phyloP scores from a whole-genome alignment of 2,797 vertebrate species.

The Hybognathus amarus region DNA sequence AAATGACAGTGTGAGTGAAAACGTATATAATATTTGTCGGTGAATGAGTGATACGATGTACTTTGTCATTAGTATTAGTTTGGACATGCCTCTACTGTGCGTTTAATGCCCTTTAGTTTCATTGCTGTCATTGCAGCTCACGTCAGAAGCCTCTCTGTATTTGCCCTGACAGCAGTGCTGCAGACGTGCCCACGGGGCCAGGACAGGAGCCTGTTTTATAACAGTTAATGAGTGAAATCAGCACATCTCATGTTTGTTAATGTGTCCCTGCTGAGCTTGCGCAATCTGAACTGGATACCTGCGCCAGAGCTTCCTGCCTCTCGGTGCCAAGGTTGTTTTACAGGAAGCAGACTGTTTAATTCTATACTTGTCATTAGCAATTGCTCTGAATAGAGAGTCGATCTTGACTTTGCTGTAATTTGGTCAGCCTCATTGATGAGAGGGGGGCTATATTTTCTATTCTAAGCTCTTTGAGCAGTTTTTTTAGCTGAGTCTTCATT shows the following conservation, averaged over 20 bases:
- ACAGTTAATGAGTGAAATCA: conserved; percentile 53
- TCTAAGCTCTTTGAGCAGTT: background rate
- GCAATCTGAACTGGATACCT: conserved; percentile 57
- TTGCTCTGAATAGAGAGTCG: background rate
- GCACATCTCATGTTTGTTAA: conserved; percentile 30
- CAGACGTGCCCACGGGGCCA: conserved; percentile 22
- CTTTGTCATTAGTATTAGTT: conserved; percentile 35
- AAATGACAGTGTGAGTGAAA: background rate
- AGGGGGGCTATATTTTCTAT: background rate
- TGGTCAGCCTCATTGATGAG: background rate
- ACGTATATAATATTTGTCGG: background rate
- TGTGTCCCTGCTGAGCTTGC: conserved; percentile 56
- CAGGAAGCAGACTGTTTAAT: conserved; percentile 52
- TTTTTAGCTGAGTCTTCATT: conserved; percentile 8
- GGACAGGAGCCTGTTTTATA: conserved; percentile 18
- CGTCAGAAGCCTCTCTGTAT: conserved; percentile 6
- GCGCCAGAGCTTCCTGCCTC: conserved; percentile 40
- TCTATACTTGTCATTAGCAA: conserved; percentile 35
- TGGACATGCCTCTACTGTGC: conserved; percentile 34
- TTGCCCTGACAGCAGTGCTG: conserved; percentile 30
- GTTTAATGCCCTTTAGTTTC: conserved; percentile 30
- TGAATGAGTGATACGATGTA: conserved; percentile 11
- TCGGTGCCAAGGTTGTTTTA: conserved; percentile 46
- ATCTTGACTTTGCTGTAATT: conserved; percentile 16
- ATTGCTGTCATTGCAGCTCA: conserved; percentile 43